Evolutionary conservation across 1,140 invertebrate genomes (phyloP), one percentile per base, ranked within the genome.

Genomic region (Drosophila yakuba): DNA sequence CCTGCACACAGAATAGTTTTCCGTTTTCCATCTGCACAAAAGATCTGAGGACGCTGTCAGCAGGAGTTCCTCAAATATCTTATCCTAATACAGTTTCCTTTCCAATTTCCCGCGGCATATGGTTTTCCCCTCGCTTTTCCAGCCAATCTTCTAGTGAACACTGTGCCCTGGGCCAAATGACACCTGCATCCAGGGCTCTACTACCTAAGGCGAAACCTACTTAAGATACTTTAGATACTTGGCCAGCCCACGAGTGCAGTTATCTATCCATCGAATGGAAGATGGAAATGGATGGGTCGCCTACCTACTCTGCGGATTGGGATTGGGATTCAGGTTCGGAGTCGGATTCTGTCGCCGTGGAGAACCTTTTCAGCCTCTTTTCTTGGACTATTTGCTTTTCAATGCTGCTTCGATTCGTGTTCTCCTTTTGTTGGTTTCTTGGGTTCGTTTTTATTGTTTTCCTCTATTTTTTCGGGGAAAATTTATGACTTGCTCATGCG

Each of bases 331-430:
- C 32, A 2, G 8, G 32, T 51, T 55, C 38, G 8, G 8, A 7
- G 44, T 55, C 38, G 36, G 61, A 45, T n/a, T 57, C 66, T 69
- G 66, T 44, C 61, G 60, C 69, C 41, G 35, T 39, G 51, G 41
- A 51, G 74, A 69, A 77, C 57, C 74, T 77, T 78, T 77, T 57
- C 51, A 41, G 74, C 58, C 74, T 77, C 63, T 69, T 61, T 51
- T 86, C 77, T 74, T 54, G 74, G 74, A 86, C 82, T 86, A 88
- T 88, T 88, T 88, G 84, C 84, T 79, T 89, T 89, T 89, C 75
- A 78, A 78, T 78, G 75, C 67, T 41, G 62, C 52, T 66, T 75
- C 60, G 72, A 74, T 59, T 51, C 73, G 72, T 74, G 71, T 74
- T 56, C 73, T 75, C 51, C 54, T 75, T 74, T 74, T 74, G 59